Base-by-base conservation (phyloP, 2,113 vertebrate species). In the Ursus arctos region DNA sequence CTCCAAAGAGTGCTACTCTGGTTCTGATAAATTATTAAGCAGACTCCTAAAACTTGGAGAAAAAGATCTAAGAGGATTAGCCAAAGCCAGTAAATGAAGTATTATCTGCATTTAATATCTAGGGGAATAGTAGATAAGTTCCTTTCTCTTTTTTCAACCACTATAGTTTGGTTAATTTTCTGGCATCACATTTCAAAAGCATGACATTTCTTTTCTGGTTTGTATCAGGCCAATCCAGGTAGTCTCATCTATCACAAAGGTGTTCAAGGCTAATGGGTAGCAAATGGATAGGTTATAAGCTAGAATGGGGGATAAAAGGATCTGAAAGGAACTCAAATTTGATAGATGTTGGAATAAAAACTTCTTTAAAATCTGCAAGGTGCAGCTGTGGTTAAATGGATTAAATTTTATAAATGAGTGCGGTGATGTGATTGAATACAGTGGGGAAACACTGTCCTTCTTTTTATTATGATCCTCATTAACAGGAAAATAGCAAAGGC, bases 401-500 rank as follows among this genome's bases (percentile, higher is more conserved):
- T 24, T 1, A 87, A 55, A 47, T 92, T 91, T 86, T 55, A 93
- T 63, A 88, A 97, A 97, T 74, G 55, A 92, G 28, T 33, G 15
- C 16, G 2, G 33, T 14, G 43, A 22, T 53, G 28, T 49, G 59
- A 94, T n/a, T n/a, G 88, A 97, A 77, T 24, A 83, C 47, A 61
- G 16, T 15, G 8, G 59, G 95, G 59, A 31, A 3, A 14, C 24
- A 79, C 43, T 85, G 94, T 49, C 93, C 2, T 93, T 43, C 4
- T 94, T 61, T 95, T 80, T 95, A 53, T 21, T 47, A 11, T 40
- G 67, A 4, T 43, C 43, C 55, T 13, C 69, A 63, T 91, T 94
- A 47, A 95, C 88, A 40, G n/a, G 88, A 71, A 96, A 97, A 93
- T 59, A 28, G 28, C 26, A 80, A 80, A 97, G 47, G 4, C 24